Evolutionary conservation across 2,888 invertebrate genomes (phyloP), one percentile per base, ranked within the genome.

Genomic region (Andricus curvator): DNA sequence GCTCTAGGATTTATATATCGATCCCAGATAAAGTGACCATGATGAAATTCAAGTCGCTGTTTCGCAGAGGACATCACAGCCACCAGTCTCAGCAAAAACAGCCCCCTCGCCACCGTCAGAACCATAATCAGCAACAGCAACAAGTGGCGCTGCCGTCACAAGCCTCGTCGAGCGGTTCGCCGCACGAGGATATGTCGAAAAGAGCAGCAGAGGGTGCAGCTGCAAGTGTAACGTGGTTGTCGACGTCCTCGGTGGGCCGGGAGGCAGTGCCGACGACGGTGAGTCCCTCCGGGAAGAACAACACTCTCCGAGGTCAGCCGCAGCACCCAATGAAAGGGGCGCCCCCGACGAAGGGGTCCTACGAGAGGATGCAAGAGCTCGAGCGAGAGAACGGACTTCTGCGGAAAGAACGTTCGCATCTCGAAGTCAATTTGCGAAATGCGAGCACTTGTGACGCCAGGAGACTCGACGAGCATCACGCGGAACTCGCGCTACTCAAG

Each of bases 11-110:
- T 37, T 65, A 78, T 37, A 74, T 60, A 74, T 74, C 25, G 78
- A 78, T 51, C n/a, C 48, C 8, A 62, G 48, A 65, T 25, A 84
- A 87, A 90, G 90, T 91, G 94, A 96, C 95, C 94, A 97, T 97
- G 97, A 97, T 97, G 95, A 97, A 97, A 95, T 96, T 97, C 94
- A 97, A 97, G 95, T 97, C 97, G 91, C 95, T 97, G 93, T 97
- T 97, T 94, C 97, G 97, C 94, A 97, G 97, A 96, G 96, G 97
- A 91, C 96, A 96, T 92, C 92, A 88, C 85, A 92, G 89, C 83
- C 92, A 92, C 84, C 88, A 86, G 85, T 87, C 88, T 82, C 88
- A 88, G 80, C 88, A 86, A 81, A 86, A 88, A 85, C 89, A 88
- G 84, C 88, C 88, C 79, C 89, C 89, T 82, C 86, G 90, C 78